A percentile compares a stretch with the other conserved stretches of the same genome.
phyloP scores from a whole-genome alignment of 2,113 vertebrate genomes.

The rat (Rattus norvegicus) region GRCr8 NC_086020.1:249230501-249231000 shows the following conservation, averaged over 20 bases:
- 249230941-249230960: not conserved
- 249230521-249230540: not conserved
- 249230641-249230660: not conserved
- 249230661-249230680: not conserved
- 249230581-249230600: not conserved
- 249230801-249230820: not conserved
- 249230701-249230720: not conserved
- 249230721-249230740: not conserved
- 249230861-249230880: not conserved
- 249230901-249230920: not conserved
- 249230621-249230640: not conserved
- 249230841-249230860: slow-evolving; percentile 47
- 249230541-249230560: not conserved
- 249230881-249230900: not conserved
- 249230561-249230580: not conserved
- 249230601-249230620: not conserved
- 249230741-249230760: not conserved
- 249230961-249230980: slow-evolving; percentile 9
- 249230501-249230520: not conserved
- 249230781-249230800: not conserved
- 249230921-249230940: slow-evolving; percentile 11
- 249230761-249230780: not conserved
- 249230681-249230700: not conserved
- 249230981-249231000: not conserved
- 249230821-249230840: slow-evolving; percentile 7